Percentiles rank a stretch among this genome's conserved stretches.
Evolutionary conservation across 2,113 vertebrate species (phyloP).

Genomic region (Rhinopomastus cyanomelas): DNA sequence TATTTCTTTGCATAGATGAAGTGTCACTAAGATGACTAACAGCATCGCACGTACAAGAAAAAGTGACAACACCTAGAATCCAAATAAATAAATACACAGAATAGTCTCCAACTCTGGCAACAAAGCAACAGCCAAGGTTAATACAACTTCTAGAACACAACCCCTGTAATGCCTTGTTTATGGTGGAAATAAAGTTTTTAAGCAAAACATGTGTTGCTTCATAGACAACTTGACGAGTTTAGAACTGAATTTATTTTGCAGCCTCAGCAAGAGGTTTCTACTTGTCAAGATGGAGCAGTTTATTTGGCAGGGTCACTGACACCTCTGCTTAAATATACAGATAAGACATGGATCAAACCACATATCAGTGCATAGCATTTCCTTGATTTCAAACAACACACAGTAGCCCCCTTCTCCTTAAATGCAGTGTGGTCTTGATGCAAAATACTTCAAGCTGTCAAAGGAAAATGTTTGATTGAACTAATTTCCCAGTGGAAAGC

Average conservation of each 20-base stretch:
- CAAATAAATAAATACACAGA: neutral
- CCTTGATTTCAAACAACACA: neutral
- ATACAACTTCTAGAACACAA: neutral
- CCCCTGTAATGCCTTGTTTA: neutral
- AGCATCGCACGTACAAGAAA: neutral
- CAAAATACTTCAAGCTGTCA: neutral
- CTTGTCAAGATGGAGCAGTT: neutral
- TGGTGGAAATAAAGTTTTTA: neutral
- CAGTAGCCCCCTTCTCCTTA: neutral
- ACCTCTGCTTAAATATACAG: neutral
- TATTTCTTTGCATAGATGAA: neutral
- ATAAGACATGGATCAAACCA: neutral
- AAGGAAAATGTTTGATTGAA: neutral
- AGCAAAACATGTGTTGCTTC: neutral
- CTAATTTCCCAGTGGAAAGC: neutral
- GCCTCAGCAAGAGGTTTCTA: slow-evolving; percentile 16
- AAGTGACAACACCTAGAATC: neutral
- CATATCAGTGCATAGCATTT: neutral
- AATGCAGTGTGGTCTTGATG: neutral
- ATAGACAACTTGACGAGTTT: neutral
- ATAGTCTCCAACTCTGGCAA: neutral
- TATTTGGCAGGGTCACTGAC: neutral
- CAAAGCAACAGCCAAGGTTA: neutral
- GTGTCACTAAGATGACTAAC: neutral
- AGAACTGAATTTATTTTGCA: neutral